Conservation (phyloP, 2,888 invertebrate genomes). For the Callyntrura guangdongensis region DNA sequence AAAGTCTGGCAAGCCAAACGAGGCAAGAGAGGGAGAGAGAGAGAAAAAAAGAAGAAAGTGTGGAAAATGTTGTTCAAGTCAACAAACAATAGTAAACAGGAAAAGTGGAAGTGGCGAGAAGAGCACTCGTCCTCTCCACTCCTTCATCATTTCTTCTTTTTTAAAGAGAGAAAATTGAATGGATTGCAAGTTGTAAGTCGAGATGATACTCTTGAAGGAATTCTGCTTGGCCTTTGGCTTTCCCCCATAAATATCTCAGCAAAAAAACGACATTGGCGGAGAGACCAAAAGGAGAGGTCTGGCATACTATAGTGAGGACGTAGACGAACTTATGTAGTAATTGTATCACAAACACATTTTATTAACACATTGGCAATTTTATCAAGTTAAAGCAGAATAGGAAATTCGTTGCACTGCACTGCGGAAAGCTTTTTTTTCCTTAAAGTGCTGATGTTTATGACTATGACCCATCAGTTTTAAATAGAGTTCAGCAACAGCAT, state of each 20-base stretch:
- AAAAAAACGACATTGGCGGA: neutral
- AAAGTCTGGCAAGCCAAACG: neutral
- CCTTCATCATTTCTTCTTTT: slow-evolving; percentile 36
- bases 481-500: slow-evolving; percentile 1
- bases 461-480: slow-evolving; percentile 40
- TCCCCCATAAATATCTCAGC: neutral
- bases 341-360: neutral
- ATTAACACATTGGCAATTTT: neutral
- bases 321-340: neutral
- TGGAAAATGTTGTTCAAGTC: slow-evolving; percentile 62
- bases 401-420: slow-evolving; percentile 14
- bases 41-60: slow-evolving; percentile 42
- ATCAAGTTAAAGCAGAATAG: slow-evolving; percentile 12
- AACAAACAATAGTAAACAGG: slow-evolving; percentile 63
- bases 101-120: slow-evolving; percentile 55
- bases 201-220: slow-evolving; percentile 49
- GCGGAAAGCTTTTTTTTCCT: slow-evolving; percentile 15
- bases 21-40: neutral
- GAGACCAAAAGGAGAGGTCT: neutral
- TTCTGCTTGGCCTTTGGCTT: slow-evolving; percentile 60
- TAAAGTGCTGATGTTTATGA: slow-evolving; percentile 53
- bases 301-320: too few species aligned
- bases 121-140: slow-evolving; percentile 54
- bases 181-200: slow-evolving; percentile 53
- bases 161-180: slow-evolving; percentile 25